A percentile compares a stretch with the other conserved stretches of the same genome.
phyloP scores from a whole-genome alignment of 2,797 vertebrate species.

The Sandelia bainsii region DNA sequence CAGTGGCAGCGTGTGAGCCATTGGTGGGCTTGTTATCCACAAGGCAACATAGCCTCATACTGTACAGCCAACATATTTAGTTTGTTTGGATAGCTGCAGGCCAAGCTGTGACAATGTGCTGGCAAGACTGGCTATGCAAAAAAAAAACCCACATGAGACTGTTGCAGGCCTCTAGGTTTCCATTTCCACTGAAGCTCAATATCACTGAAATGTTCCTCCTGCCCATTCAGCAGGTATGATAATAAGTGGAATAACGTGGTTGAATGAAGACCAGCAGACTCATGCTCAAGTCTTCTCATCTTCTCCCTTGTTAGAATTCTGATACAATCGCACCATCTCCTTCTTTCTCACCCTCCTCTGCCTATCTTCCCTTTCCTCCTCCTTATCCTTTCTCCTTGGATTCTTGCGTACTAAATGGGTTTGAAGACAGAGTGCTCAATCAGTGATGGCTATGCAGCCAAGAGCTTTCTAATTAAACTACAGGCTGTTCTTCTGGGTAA shows the following conservation, averaged over 20 bases:
- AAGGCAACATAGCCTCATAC: constrained; percentile 3
- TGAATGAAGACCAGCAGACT: constrained; percentile 1
- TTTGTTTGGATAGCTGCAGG: constrained; percentile 29
- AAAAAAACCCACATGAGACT: background rate
- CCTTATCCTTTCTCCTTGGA: constrained; percentile 36
- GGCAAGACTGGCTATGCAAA: constrained; percentile 5
- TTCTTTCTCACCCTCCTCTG: constrained; percentile 34
- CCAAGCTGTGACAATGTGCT: constrained; percentile 39
- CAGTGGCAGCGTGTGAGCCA: constrained; percentile 32
- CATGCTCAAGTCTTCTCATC: constrained; percentile 13
- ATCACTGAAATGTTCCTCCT: constrained; percentile 2
- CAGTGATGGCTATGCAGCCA: constrained; percentile 54
- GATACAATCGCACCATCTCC: constrained; percentile 37
- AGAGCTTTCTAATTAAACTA: constrained; percentile 73
- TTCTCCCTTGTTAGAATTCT: constrained; percentile 29
- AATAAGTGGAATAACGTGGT: constrained; percentile 3
- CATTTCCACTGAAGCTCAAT: constrained; percentile 5
- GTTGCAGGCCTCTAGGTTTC: background rate
- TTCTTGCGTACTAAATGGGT: constrained; percentile 62
- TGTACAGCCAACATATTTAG: constrained; percentile 36
- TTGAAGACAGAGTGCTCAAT: constrained; percentile 71
- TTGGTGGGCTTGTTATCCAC: constrained; percentile 65
- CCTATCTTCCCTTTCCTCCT: constrained; percentile 37
- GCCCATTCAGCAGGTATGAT: background rate
- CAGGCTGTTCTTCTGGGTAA: constrained; percentile 68